Evolutionary conservation across 2,113 vertebrate species (phyloP).

Genomic region (Leucopsar rothschildi): DNA sequence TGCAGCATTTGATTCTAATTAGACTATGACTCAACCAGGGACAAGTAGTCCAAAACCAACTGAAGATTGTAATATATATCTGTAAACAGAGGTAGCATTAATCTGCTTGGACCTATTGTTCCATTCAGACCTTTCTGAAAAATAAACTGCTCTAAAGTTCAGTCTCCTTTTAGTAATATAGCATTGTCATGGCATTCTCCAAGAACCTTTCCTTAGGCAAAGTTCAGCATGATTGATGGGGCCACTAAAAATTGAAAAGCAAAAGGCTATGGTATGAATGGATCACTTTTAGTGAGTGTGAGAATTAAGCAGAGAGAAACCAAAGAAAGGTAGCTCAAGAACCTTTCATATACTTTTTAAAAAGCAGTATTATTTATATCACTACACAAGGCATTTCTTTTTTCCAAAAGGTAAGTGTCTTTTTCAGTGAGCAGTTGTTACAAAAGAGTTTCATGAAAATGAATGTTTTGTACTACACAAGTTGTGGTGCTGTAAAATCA

Average conservation of each 20-base stretch:
- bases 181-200: conserved; percentile 4
- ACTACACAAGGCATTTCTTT: background rate
- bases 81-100: conserved; percentile 14
- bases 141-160: conserved; percentile 46
- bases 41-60: background rate
- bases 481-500: background rate
- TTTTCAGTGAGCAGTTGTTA: background rate
- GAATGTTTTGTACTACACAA: background rate
- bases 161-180: conserved; percentile 41
- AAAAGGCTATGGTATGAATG: background rate
- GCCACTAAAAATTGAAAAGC: conserved; percentile 44
- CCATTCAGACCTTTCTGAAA: conserved; percentile 47
- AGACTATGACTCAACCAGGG: background rate
- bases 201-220: conserved; percentile 32
- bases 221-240: conserved; percentile 40
- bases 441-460: background rate
- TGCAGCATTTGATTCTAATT: background rate
- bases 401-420: background rate
- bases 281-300: background rate
- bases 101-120: conserved; percentile 19
- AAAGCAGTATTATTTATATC: background rate
- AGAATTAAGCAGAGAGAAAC: conserved; percentile 34
- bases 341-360: background rate
- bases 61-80: background rate
- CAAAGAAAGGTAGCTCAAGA: background rate